Base-by-base conservation (phyloP, 2,797 vertebrate genomes). In the Lateolabrax maculatus region DNA sequence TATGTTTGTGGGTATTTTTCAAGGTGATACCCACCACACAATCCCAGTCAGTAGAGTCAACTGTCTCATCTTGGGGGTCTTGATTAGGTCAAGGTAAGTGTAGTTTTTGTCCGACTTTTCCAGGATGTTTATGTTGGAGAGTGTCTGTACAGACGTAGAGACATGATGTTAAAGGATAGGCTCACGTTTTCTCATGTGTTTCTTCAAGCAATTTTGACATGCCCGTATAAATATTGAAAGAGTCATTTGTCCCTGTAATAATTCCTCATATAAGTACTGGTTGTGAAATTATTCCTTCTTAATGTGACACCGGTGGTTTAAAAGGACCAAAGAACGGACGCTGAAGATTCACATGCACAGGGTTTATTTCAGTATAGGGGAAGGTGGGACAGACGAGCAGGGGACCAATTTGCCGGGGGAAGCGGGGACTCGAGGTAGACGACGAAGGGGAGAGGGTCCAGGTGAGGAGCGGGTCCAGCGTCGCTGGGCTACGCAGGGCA, bases 61-160 rank as follows among this genome's bases (percentile, higher is more conserved):
- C 58, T 51, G 91, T 41, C 96, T 91, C 80, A 98, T 90, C 39
- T 90, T 82, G 0, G 92, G 95, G 0, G 96, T 98, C 81, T 87
- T 96, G 76, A 98, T 84, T 25, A 98, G 91, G 63, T 96, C 89
- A 25, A 97, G 81, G 84, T 96, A 97, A 0, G 94, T 96, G 43
- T 96, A 96, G 64, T 25, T 96, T 51, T 31, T 90, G 6, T 66
- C 60, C 31, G 79, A 55, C 0, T 78, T 83, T 53, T 94, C 94
- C 0, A 31, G 18, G 3, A 72, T 29, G 4, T 87, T 79, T 25
- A 93, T 74, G 77, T 64, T 72, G 66, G 79, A 91, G n/a, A 97
- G 90, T 7, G 75, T 79, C 97, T 98, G 74, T 16, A 53, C 12
- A 68, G 2, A 34, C 3, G 9, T 21, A 63, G 18, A 80, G 34